Conservation (phyloP, 53 echinoderm and acorn worm species). For the Crossaster papposus region DNA sequence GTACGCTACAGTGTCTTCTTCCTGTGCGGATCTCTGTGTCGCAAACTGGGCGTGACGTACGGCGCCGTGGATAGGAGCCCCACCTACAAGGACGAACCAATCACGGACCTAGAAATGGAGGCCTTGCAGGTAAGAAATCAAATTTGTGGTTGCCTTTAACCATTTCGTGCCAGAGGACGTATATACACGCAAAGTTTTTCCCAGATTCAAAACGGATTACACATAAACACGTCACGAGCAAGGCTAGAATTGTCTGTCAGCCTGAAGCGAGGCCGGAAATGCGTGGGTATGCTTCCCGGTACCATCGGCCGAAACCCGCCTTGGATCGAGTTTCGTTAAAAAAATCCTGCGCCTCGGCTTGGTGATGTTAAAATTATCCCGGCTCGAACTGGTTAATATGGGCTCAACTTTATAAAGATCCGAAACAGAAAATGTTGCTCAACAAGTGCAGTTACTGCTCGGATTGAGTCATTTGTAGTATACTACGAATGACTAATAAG, state of each 20-base stretch:
- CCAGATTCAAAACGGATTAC: no score
- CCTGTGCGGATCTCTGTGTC: slow-evolving; percentile 90
- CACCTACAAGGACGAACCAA: slow-evolving; percentile 88
- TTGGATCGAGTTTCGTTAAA: no score
- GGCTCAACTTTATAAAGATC: background rate
- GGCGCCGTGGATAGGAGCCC: slow-evolving; percentile 89
- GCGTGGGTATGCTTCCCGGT: no score
- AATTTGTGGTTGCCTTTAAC: background rate
- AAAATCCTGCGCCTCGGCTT: no score
- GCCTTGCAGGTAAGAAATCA: slow-evolving; percentile 80
- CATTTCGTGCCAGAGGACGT: no score
- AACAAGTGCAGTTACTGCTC: background rate
- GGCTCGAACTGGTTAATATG: background rate
- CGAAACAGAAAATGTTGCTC: background rate
- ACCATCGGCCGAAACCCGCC: no score
- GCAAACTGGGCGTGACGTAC: slow-evolving; percentile 87
- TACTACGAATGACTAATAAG: no score
- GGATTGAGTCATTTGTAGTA: background rate
- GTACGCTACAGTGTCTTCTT: slow-evolving; percentile 94
- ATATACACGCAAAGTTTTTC: no score
- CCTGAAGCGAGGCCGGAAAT: no score
- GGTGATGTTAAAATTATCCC: no score
- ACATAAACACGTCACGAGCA: no score
- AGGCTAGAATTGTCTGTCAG: no score
- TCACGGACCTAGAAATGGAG: slow-evolving; percentile 87